Conservation (phyloP, 2,797 vertebrate genomes). For the Aplochiton taeniatus region DNA sequence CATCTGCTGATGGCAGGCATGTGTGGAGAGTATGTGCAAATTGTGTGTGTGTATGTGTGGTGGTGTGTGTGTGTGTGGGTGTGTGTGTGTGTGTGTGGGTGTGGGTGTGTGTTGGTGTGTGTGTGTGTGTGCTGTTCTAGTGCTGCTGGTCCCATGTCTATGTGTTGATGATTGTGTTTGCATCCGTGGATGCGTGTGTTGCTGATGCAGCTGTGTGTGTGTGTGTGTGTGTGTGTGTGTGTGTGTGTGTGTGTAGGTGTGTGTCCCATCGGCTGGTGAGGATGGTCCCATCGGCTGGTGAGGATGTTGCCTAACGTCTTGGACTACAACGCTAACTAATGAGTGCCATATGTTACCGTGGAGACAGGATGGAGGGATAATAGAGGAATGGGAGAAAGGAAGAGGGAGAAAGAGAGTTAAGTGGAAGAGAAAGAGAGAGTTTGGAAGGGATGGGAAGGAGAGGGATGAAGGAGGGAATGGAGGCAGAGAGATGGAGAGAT, state of each 20-base stretch:
- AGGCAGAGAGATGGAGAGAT: no score
- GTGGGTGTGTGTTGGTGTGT: neutral
- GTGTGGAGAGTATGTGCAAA: neutral
- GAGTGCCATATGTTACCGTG: conserved; percentile 20
- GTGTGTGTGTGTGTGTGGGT: no score
- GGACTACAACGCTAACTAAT: conserved; percentile 5
- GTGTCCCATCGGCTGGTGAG: no score
- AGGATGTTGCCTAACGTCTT: conserved; percentile 21
- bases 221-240: conserved; percentile 2
- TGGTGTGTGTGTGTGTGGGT: no score
- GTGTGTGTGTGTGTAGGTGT: conserved; percentile 6
- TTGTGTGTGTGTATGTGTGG: no score
- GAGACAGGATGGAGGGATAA: neutral
- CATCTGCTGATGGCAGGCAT: neutral
- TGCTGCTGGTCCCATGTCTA: no score
- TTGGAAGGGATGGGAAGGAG: no score
- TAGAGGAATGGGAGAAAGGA: neutral
- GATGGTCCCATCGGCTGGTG: conserved; percentile 6
- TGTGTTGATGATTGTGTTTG: neutral
- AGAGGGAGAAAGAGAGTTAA: no score
- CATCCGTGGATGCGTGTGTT: neutral
- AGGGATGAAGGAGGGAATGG: no score
- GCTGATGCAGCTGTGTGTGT: neutral
- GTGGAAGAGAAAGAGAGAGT: no score
- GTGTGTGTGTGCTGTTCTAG: conserved; percentile 4